Evolutionary conservation across 1,140 invertebrate species (phyloP).

Genomic region (Lethocerus indicus): DNA sequence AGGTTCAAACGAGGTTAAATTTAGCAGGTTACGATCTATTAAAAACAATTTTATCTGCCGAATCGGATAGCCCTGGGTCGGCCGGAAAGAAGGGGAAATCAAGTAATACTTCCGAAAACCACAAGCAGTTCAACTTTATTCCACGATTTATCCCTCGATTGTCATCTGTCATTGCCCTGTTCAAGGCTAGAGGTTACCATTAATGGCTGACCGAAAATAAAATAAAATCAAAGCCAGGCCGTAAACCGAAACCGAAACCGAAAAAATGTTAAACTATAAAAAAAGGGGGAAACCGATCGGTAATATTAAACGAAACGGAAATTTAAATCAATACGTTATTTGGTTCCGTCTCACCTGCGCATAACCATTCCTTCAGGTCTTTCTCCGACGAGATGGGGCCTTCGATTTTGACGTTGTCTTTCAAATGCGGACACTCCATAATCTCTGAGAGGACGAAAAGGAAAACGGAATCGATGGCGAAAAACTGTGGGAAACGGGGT

Average conservation of each 20-base stretch:
- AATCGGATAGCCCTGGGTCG: no score
- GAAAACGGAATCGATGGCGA: no score
- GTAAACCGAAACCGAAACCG: background rate
- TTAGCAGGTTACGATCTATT: background rate
- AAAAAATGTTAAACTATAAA: background rate
- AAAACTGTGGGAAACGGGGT: no score
- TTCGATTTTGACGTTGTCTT: conserved; percentile 17
- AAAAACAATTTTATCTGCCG: no score
- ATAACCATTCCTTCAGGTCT: conserved; percentile 15
- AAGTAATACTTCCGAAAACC: background rate
- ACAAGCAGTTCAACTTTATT: background rate
- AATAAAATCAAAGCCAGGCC: background rate
- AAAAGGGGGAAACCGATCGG: background rate
- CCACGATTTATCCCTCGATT: background rate
- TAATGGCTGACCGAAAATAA: background rate
- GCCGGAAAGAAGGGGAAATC: no score
- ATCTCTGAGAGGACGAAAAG: no score
- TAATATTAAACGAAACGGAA: conserved; percentile 4
- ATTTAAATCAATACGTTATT: conserved; percentile 9
- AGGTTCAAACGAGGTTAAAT: background rate
- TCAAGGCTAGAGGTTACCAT: no score
- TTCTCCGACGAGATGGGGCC: conserved; percentile 3
- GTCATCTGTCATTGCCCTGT: conserved; percentile 10
- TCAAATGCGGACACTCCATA: conserved; percentile 19
- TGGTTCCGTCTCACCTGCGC: conserved; percentile 15